phyloP scores from a whole-genome alignment of 2,113 vertebrate species.

The Ochotona curzoniae region DNA sequence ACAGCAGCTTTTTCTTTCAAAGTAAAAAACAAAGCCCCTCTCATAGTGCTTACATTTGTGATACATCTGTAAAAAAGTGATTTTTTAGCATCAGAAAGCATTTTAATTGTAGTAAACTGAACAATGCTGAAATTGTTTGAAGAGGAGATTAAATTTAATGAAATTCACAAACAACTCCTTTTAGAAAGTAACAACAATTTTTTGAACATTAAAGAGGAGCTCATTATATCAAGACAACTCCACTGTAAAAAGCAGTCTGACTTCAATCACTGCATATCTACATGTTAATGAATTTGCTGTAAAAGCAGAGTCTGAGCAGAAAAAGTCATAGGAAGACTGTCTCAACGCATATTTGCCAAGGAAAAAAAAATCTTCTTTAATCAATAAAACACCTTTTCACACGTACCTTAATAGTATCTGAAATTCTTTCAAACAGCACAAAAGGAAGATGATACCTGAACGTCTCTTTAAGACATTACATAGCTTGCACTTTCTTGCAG shows the following conservation, averaged over 20 bases:
- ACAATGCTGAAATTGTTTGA: constrained; percentile 90
- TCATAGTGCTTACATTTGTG: constrained; percentile 82
- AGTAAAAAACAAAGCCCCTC: constrained; percentile 77
- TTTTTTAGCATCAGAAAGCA: constrained; percentile 84
- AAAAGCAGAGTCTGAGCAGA: constrained; percentile 83
- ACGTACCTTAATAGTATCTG: constrained; percentile 86
- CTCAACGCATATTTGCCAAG: constrained; percentile 82
- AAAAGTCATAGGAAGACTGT: constrained; percentile 82
- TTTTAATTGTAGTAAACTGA: constrained; percentile 89
- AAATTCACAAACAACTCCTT: constrained; percentile 90
- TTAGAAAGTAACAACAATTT: constrained; percentile 91
- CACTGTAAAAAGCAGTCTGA: constrained; percentile 87
- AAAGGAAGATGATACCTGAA: constrained; percentile 88
- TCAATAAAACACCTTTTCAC: constrained; percentile 88
- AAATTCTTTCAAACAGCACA: constrained; percentile 88
- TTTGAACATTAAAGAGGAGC: constrained; percentile 90
- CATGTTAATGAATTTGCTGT: constrained; percentile 90
- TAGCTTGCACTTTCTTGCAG: constrained; percentile 87
- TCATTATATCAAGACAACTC: constrained; percentile 91
- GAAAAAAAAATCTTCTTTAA: constrained; percentile 84
- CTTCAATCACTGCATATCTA: constrained; percentile 91
- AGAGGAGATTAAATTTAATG: constrained; percentile 90
- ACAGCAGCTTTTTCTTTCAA: constrained; percentile 83
- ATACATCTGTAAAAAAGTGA: constrained; percentile 80
- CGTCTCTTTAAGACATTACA: constrained; percentile 87